phyloP scores from a whole-genome alignment of 2,888 invertebrate genomes.

The Acronicta leporina region DNA sequence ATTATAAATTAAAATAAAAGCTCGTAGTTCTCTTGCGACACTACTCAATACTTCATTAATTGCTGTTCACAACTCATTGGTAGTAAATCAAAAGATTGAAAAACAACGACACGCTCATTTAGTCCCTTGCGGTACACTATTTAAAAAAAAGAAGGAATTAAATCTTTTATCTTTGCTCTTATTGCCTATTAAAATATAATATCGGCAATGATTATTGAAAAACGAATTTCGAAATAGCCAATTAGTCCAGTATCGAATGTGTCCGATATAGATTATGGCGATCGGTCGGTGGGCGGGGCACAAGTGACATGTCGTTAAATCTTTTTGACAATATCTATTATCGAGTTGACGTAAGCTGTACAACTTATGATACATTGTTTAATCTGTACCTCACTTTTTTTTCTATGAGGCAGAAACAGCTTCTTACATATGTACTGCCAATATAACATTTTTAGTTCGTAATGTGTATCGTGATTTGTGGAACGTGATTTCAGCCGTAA shows the following conservation, averaged over 20 bases:
- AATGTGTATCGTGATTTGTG: too few species aligned
- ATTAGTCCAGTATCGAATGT: slow-evolving; percentile 71
- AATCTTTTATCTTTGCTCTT: slow-evolving; percentile 69
- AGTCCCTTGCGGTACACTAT: slow-evolving; percentile 74
- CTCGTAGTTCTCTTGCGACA: slow-evolving; percentile 70
- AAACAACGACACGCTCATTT: slow-evolving; percentile 80
- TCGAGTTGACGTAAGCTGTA: slow-evolving; percentile 41
- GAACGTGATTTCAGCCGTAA: too few species aligned
- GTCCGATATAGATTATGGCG: slow-evolving; percentile 66
- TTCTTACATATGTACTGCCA: too few species aligned
- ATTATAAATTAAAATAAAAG: slow-evolving; percentile 58
- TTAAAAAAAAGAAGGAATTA: slow-evolving; percentile 62
- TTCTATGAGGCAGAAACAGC: too few species aligned
- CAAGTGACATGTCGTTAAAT: slow-evolving; percentile 73
- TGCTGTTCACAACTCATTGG: slow-evolving; percentile 79
- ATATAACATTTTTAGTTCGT: too few species aligned
- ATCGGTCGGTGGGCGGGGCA: slow-evolving; percentile 67
- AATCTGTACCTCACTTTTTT: slow-evolving; percentile 14
- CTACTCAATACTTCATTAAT: slow-evolving; percentile 82
- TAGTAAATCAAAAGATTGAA: slow-evolving; percentile 80
- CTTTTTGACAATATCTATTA: slow-evolving; percentile 69
- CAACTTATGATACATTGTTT: slow-evolving; percentile 41
- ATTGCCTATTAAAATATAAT: slow-evolving; percentile 83
- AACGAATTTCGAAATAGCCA: slow-evolving; percentile 79
- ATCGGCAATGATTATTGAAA: slow-evolving; percentile 83